Evolutionary conservation across 2,113 vertebrate species (phyloP), one percentile per base, ranked within the genome.

Genomic region (Tychaedon coryphoeus): DNA sequence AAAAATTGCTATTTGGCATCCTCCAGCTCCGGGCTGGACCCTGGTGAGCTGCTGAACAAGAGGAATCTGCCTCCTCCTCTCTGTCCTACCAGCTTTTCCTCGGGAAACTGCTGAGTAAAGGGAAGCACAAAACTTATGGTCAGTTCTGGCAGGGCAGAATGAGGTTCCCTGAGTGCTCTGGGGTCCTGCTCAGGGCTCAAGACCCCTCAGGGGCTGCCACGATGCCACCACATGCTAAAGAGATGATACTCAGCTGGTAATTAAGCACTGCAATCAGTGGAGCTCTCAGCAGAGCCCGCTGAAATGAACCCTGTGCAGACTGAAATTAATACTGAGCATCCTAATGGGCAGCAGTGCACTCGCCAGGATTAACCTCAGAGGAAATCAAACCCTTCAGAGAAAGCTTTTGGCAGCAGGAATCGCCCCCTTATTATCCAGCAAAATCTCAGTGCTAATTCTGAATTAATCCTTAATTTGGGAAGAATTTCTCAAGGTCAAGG

Each of bases 241-340:
- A 93, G 78, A 70, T 2, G n/a, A 78, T n/a, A 48, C 81, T 66
- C 2, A n/a, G 78, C 81, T 90, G 92, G 64, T 90, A 96, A 93
- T 94, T 94, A 95, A 83, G 36, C 61, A 2, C 60, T 33, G 94
- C 77, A 95, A 95, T 95, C 93, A 96, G 62, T 20, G 76, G 61
- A 48, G 91, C 91, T 93, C 86, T 94, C 91, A 56, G 92, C 89
- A 95, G 87, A 92, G 71, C 87, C 45, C 0, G 24, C 90, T 66
- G 80, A 29, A 88, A 90, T 47, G 81, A 95, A 94, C 93, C 78
- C 71, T 94, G 81, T 23, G 26, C 87, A 72, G 81, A 70, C 47
- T 29, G 71, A 94, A 95, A 96, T 95, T 74, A 96, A 90, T 92
- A 65, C 76, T 0, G 5, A 95, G 91, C 77, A 79, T 60, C 72